Percentiles rank a stretch among this genome's conserved stretches.
Evolutionary conservation across 2,113 vertebrate genomes (phyloP).

Genomic region (Oreochromis tanganicae): DNA sequence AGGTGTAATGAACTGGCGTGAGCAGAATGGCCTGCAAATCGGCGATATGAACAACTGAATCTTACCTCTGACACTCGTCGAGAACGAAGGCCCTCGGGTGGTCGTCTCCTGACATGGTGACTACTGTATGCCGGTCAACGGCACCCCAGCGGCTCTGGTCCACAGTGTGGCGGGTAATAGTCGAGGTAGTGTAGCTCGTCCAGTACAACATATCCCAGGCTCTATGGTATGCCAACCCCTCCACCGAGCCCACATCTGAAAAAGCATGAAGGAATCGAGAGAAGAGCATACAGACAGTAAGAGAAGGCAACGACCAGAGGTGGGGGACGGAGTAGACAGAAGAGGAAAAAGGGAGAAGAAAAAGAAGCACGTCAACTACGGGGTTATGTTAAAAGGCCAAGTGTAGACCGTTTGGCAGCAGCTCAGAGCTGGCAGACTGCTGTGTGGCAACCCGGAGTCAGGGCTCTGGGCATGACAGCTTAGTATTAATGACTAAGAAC

Average conservation of each 20-base stretch:
- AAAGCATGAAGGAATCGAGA: neutral
- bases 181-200: conserved; percentile 96
- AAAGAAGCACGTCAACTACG: conserved; percentile 14
- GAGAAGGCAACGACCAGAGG: neutral
- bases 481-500: conserved; percentile 48
- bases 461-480: conserved; percentile 33
- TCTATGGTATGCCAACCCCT: conserved; percentile 93
- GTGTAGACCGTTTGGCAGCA: conserved; percentile 28
- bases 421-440: conserved; percentile 20
- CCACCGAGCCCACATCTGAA: conserved; percentile 92
- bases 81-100: conserved; percentile 93
- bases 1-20: neutral
- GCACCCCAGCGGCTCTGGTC: conserved; percentile 85
- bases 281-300: neutral
- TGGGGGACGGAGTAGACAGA: neutral
- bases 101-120: conserved; percentile 94
- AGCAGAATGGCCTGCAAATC: neutral
- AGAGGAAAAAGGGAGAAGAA: neutral
- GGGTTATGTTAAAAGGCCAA: conserved; percentile 25
- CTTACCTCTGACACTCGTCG: conserved; percentile 93
- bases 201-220: conserved; percentile 94
- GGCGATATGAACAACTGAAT: neutral
- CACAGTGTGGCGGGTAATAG: conserved; percentile 92
- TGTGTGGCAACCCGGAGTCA: conserved; percentile 11
- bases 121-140: conserved; percentile 87